Evolutionary conservation across 2,888 invertebrate species (phyloP).

Genomic region (Saturnia pavonia): DNA sequence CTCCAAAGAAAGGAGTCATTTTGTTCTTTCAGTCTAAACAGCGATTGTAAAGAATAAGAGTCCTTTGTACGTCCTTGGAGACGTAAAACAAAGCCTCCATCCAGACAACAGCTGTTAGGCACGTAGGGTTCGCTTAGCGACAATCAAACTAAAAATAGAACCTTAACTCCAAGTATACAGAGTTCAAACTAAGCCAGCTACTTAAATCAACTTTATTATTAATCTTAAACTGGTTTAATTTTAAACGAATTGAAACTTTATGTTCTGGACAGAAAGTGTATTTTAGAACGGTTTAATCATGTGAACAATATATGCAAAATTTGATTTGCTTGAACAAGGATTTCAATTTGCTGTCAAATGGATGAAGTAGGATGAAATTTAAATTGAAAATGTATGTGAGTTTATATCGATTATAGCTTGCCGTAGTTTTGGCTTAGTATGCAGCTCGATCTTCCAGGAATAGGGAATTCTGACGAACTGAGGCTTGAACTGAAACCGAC

Average conservation of each 20-base stretch:
- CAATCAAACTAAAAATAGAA: constrained; percentile 26
- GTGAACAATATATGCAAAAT: neutral
- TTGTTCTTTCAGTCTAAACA: neutral
- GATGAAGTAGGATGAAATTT: neutral
- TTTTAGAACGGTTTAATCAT: neutral
- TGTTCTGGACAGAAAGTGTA: neutral
- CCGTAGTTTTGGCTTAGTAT: constrained; percentile 9
- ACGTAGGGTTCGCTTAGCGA: constrained; percentile 45
- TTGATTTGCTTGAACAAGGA: constrained; percentile 1
- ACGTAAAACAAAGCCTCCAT: constrained; percentile 57
- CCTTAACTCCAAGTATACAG: constrained; percentile 23
- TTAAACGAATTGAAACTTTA: neutral
- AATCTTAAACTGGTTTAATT: neutral
- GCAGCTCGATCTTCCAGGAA: constrained; percentile 35
- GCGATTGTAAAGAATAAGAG: constrained; percentile 17
- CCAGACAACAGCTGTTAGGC: constrained; percentile 69
- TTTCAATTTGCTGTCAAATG: constrained; percentile 16
- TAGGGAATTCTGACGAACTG: constrained; percentile 51
- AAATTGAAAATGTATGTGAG: constrained; percentile 3
- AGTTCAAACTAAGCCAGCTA: constrained; percentile 10
- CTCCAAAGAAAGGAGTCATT: neutral
- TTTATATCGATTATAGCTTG: constrained; percentile 16
- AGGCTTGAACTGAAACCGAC: constrained; percentile 47
- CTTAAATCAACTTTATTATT: neutral
- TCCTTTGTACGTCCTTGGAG: constrained; percentile 51